Base-by-base conservation (phyloP, 2,888 invertebrate genomes). In the Callyntrura guangdongensis region DNA sequence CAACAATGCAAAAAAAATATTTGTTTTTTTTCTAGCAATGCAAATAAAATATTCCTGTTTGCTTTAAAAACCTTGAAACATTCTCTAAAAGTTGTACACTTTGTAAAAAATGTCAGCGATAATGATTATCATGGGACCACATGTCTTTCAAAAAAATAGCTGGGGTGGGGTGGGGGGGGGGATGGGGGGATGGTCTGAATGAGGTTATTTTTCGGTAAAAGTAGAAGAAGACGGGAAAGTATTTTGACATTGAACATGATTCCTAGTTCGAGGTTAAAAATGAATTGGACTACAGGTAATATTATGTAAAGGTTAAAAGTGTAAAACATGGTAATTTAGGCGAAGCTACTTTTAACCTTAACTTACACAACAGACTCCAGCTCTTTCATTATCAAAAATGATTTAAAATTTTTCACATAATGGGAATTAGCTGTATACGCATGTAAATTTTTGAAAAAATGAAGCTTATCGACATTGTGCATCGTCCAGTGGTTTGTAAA, bases 61-160 rank as follows among this genome's bases (percentile, higher is more conserved):
- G 17, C 6, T 61, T 20, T 9, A 22, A 20, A 6, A 8, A 25
- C 25, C 11, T 61, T 8, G 4, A 12, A 20, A 61, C 61, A 61
- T 61, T 61, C 61, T 61, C 8, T 56, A 14, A 20, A 11, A 25
- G 12, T 0, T 25, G 27, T 64, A 64, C 64, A 64, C 27, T 64
- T 14, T 64, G 64, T 64, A 64, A 25, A 64, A n/a, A 11, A 25
- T 22, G 27, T 2, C 22, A 22, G 12, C 56, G n/a, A 11, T 47
- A 47, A 11, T n/a, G n/a, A n/a, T 47, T 8, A 47, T 47, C 56
- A 4, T 20, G 81, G 81, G 81, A 81, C 81, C 81, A 81, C 59
- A 81, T n/a, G 81, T 81, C 81, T 81, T 81, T 81, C 81, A 81
- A 12, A 22, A n/a, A n/a, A n/a, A n/a, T n/a, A n/a, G n/a, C n/a